Conservation (phyloP, 1,140 invertebrate species). For the Polypedilum pembai region DNA sequence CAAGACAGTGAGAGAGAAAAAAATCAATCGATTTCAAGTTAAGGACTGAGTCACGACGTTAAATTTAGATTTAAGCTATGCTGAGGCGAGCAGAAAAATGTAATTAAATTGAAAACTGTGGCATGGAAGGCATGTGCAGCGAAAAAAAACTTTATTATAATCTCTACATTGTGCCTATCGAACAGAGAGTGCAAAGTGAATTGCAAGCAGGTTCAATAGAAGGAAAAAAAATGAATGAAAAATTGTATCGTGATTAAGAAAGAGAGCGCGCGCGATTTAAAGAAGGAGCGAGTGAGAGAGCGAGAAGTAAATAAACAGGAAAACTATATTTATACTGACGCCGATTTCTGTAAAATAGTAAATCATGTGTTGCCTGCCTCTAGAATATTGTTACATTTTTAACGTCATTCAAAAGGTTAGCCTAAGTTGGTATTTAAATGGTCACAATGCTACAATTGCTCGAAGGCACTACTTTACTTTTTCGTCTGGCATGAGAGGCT, state of each 20-base stretch:
- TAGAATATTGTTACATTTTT: constrained; percentile 14
- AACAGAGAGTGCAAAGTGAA: neutral
- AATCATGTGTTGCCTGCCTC: neutral
- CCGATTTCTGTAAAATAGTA: neutral
- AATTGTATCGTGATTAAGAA: neutral
- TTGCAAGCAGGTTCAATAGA: neutral
- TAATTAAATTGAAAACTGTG: constrained; percentile 13
- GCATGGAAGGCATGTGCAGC: neutral
- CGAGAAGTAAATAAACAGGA: neutral
- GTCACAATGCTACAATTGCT: too few relatives aligned
- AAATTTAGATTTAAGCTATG: neutral
- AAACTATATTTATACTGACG: neutral
- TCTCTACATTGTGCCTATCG: too few relatives aligned
- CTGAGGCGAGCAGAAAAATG: neutral
- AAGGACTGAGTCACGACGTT: constrained; percentile 13
- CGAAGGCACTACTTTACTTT: too few relatives aligned
- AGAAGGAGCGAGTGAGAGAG: neutral
- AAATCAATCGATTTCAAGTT: neutral
- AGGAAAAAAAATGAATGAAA: too few relatives aligned
- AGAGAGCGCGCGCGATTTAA: neutral
- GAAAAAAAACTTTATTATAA: too few relatives aligned
- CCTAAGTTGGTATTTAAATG: neutral
- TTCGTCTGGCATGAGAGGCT: too few relatives aligned
- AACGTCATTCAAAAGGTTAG: constrained; percentile 17
- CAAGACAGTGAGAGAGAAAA: too few relatives aligned